Percentiles rank a stretch among this genome's conserved stretches.
Evolutionary conservation across 1,140 invertebrate species (phyloP).

Genomic region (Hestina assimilis): DNA sequence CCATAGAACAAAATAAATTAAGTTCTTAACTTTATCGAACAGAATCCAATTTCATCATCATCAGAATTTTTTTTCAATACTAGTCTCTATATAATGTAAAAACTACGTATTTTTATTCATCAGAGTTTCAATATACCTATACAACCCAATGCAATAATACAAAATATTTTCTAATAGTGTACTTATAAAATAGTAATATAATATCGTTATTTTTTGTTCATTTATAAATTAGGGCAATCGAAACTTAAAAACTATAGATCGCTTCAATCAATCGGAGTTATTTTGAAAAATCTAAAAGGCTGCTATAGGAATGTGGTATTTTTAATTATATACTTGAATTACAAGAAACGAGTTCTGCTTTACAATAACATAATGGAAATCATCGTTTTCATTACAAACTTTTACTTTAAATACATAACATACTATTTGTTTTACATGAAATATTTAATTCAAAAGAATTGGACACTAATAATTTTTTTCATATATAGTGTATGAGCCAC

Average conservation of each 20-base stretch:
- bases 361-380: too few species aligned
- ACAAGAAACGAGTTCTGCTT: too few species aligned
- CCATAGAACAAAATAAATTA: slow-evolving; percentile 66
- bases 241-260: slow-evolving; percentile 43
- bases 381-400: too few species aligned
- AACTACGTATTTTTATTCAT: slow-evolving; percentile 45
- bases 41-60: slow-evolving; percentile 58
- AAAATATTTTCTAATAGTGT: slow-evolving; percentile 69
- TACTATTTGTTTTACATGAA: slow-evolving; percentile 4
- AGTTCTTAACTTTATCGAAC: slow-evolving; percentile 56
- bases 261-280: slow-evolving; percentile 32
- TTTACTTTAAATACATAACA: too few species aligned
- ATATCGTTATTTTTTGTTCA: slow-evolving; percentile 69
- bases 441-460: slow-evolving; percentile 10
- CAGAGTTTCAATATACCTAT: slow-evolving; percentile 55
- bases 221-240: slow-evolving; percentile 48
- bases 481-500: too few species aligned
- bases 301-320: slow-evolving; percentile 49
- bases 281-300: slow-evolving; percentile 34
- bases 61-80: slow-evolving; percentile 62
- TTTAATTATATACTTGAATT: slow-evolving; percentile 17
- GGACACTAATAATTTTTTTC: too few species aligned
- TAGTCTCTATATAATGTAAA: slow-evolving; percentile 42
- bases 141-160: slow-evolving; percentile 76
- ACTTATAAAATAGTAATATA: slow-evolving; percentile 67